Base-by-base conservation (phyloP, 23 tunicate genomes). In the Botrylloides violaceus region DNA sequence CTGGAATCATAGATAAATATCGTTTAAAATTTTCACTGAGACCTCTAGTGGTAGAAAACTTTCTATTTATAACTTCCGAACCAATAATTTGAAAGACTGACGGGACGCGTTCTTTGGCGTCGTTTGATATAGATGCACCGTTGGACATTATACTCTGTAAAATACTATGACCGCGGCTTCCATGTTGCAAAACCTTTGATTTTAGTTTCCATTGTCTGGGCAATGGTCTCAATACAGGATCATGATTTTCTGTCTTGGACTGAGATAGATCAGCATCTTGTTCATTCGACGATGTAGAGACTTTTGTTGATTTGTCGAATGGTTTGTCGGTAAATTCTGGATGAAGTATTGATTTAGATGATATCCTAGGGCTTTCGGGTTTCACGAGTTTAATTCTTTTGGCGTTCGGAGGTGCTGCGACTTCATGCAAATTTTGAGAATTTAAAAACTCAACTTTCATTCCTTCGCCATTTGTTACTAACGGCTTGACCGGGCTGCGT, bases 281-380 rank as follows among this genome's bases (percentile, higher is more conserved):
- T n/a, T n/a, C n/a, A n/a, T n/a, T n/a, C 9, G 53, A 43, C 15
- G 53, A 43, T 43, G 53, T 43, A 9, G 53, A 43, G 15, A 43
- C 53, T 43, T 43, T 43, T 15, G 53, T 15, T 15, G 15, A 7
- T 43, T 43, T 43, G 12, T 43, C 53, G 53, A 43, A 15, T 7
- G 53, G 53, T 43, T 9, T 15, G 15, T 43, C 53, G 9, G 53
- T 59, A n/a, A 59, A 59, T 7, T 7, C 19, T 59, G 29, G 9
- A n/a, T 7, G 7, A 26, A 9, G 9, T n/a, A 59, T 12, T 18
- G 19, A 0, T 26, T 29, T 60, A n/a, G 32, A 20, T 18, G 65
- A 1, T 22, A 68, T 19, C n/a, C 74, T 68, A 4, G 74, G 74
- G 37, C 74, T 68, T 43, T 68, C 74, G 4, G 74, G 74, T 25